phyloP scores from a whole-genome alignment of 1,140 invertebrate genomes.

The Radopholus similis region DNA sequence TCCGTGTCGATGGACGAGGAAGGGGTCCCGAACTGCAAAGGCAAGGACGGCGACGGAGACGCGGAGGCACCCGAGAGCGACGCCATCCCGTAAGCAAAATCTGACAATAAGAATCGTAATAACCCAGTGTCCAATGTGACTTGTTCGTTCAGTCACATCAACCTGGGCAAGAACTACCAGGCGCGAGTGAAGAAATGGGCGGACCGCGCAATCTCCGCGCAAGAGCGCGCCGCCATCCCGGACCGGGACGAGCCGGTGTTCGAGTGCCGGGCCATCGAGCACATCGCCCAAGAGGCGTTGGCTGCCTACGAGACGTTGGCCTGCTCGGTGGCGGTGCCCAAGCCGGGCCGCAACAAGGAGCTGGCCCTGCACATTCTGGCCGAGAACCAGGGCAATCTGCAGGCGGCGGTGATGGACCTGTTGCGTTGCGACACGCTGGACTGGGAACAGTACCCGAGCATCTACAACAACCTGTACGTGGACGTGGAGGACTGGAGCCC shows the following conservation, averaged over 20 bases:
- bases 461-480: conserved; percentile 69
- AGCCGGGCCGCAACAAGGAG: conserved; percentile 86
- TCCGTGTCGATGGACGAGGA: conserved; percentile 39
- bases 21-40: no score
- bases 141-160: conserved; percentile 72
- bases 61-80: conserved; percentile 14
- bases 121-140: conserved; percentile 5
- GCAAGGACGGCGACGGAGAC: conserved; percentile 19
- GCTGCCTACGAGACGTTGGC: conserved; percentile 75
- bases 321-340: conserved; percentile 63
- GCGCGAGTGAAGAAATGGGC: conserved; percentile 64
- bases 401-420: conserved; percentile 56
- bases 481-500: conserved; percentile 39
- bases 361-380: conserved; percentile 82
- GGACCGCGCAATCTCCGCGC: conserved; percentile 41
- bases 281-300: conserved; percentile 49
- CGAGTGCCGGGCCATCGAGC: conserved; percentile 45
- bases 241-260: conserved; percentile 60
- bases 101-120: not conserved
- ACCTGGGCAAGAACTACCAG: conserved; percentile 83
- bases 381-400: conserved; percentile 60
- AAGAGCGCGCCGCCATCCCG: conserved; percentile 48
- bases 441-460: conserved; percentile 71
- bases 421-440: conserved; percentile 66
- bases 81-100: conserved; percentile 20